Evolutionary conservation across 2,797 vertebrate species (phyloP).

Genomic region (Amblyopsis hoosieri): DNA sequence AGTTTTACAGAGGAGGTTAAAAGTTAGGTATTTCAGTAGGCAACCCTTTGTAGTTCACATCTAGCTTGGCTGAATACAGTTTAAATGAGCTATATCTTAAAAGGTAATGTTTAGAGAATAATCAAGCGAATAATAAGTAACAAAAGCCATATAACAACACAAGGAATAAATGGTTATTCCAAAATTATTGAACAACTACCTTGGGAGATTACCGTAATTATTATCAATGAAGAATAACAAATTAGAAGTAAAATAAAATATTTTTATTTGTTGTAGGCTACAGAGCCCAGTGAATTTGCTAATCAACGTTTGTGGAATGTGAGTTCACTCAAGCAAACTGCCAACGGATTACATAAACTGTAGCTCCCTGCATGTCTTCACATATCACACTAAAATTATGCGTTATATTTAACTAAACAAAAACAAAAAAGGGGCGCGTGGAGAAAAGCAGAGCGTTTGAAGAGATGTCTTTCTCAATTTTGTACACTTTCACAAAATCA

Average conservation of each 20-base stretch:
- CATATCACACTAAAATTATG: constrained; percentile 47
- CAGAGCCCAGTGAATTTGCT: not conserved
- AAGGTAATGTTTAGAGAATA: too few species aligned
- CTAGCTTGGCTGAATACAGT: too few species aligned
- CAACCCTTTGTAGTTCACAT: too few species aligned
- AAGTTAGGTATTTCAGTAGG: too few species aligned
- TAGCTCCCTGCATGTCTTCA: constrained; percentile 42
- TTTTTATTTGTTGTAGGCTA: not conserved
- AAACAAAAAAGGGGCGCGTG: constrained; percentile 55
- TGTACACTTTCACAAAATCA: constrained; percentile 75
- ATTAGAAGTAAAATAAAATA: not conserved
- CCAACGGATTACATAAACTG: not conserved
- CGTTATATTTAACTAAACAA: constrained; percentile 41
- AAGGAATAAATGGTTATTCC: too few species aligned
- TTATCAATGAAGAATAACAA: too few species aligned
- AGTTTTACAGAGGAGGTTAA: too few species aligned
- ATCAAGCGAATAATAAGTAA: too few species aligned
- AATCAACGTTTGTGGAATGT: not conserved
- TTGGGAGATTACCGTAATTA: too few species aligned
- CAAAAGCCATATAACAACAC: too few species aligned
- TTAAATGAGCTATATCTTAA: too few species aligned
- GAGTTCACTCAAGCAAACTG: not conserved
- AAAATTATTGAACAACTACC: too few species aligned
- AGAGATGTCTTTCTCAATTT: constrained; percentile 79
- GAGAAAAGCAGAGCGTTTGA: constrained; percentile 68